Evolutionary conservation across 2,888 invertebrate genomes (phyloP).

Genomic region (Cosmia trapezina): DNA sequence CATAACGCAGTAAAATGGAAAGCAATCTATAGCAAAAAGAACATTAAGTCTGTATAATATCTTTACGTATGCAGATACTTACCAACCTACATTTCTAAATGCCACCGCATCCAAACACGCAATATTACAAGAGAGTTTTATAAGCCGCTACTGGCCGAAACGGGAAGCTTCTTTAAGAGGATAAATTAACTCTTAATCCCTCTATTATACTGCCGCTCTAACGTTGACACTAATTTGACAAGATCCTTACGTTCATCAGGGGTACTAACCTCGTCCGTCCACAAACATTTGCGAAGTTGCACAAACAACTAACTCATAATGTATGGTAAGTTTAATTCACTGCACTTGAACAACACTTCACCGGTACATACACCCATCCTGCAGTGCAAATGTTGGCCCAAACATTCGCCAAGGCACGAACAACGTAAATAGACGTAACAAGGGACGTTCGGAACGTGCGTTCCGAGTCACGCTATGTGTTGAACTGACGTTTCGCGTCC

Average conservation of each 20-base stretch:
- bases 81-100: slow-evolving; percentile 67
- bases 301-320: slow-evolving; percentile 80
- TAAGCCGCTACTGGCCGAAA: slow-evolving; percentile 36
- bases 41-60: slow-evolving; percentile 36
- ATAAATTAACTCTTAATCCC: slow-evolving; percentile 63
- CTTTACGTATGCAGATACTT: slow-evolving; percentile 56
- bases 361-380: slow-evolving; percentile 79
- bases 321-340: slow-evolving; percentile 78
- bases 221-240: slow-evolving; percentile 61
- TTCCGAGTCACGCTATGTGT: slow-evolving; percentile 77
- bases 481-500: slow-evolving; percentile 78
- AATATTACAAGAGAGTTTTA: slow-evolving; percentile 59
- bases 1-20: slow-evolving; percentile 46
- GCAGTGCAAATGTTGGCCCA: slow-evolving; percentile 76
- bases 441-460: slow-evolving; percentile 81
- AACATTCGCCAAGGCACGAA: slow-evolving; percentile 74
- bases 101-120: slow-evolving; percentile 68
- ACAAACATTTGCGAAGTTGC: slow-evolving; percentile 83
- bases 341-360: slow-evolving; percentile 81
- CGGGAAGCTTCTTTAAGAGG: slow-evolving; percentile 55
- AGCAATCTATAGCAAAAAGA: slow-evolving; percentile 44
- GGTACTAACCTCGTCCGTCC: slow-evolving; percentile 86
- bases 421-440: slow-evolving; percentile 79
- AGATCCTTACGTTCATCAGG: slow-evolving; percentile 54
- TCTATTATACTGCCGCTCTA: slow-evolving; percentile 47